phyloP scores from a whole-genome alignment of 2,113 vertebrate genomes.

The Chaenocephalus aceratus region DNA sequence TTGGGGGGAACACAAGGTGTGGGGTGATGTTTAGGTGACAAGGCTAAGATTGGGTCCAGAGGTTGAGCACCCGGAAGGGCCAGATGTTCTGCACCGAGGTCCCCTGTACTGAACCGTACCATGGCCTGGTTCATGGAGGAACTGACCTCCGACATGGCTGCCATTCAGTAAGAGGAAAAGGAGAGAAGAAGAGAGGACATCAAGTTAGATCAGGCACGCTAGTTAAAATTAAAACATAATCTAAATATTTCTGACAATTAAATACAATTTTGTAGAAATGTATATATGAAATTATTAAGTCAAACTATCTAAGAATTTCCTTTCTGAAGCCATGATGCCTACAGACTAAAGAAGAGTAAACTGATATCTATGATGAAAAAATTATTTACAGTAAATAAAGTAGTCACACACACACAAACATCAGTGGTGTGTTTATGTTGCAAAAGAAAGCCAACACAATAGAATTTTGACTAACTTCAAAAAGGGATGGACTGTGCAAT shows the following conservation, averaged over 20 bases:
- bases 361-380: background rate
- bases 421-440: background rate
- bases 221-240: background rate
- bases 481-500: background rate
- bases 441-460: background rate
- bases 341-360: background rate
- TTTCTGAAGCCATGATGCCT: background rate
- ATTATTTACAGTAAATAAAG: background rate
- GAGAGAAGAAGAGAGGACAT: conserved; percentile 6
- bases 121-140: conserved; percentile 85
- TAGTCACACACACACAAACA: background rate
- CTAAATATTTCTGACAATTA: background rate
- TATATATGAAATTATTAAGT: background rate
- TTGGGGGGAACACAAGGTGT: conserved; percentile 71
- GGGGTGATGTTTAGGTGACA: conserved; percentile 69
- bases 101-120: conserved; percentile 86
- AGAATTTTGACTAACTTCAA: background rate
- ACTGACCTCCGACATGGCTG: conserved; percentile 88
- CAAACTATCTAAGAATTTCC: background rate
- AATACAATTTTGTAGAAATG: too few relatives aligned
- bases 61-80: conserved; percentile 76
- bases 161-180: conserved; percentile 12
- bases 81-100: conserved; percentile 71
- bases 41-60: conserved; percentile 85
- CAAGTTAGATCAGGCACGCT: background rate